Evolutionary conservation across 1,140 invertebrate species (phyloP).

Genomic region (Oreohelix idahoensis): DNA sequence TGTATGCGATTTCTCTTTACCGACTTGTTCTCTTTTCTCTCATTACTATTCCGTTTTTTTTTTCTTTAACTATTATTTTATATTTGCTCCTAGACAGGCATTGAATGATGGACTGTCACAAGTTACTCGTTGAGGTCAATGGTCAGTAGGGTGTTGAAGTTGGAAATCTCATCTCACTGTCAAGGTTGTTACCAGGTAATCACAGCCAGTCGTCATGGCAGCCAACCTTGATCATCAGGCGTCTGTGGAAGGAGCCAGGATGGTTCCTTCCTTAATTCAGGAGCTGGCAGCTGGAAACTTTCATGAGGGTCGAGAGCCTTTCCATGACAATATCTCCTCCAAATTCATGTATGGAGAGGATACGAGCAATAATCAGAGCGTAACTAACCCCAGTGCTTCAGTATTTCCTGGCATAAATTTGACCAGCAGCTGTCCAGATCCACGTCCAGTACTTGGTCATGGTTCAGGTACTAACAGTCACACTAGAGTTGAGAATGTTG

Average conservation of each 20-base stretch:
- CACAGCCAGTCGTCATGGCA: not conserved
- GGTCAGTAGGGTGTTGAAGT: too few relatives aligned
- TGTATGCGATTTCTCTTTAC: too few relatives aligned
- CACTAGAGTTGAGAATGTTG: not conserved
- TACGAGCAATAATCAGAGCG: not conserved
- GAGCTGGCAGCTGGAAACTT: slow-evolving; percentile 19
- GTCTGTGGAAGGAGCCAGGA: not conserved
- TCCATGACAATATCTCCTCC: slow-evolving; percentile 25
- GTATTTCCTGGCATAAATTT: not conserved
- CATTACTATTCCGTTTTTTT: too few relatives aligned
- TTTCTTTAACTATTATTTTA: too few relatives aligned
- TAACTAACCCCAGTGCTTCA: not conserved
- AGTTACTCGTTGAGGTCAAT: too few relatives aligned
- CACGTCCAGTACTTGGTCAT: not conserved
- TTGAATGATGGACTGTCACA: too few relatives aligned
- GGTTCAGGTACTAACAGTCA: not conserved
- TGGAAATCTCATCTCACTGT: too few relatives aligned
- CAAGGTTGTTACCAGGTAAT: too few relatives aligned
- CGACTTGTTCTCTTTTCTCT: too few relatives aligned
- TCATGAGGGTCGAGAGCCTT: slow-evolving; percentile 9
- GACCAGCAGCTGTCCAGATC: not conserved
- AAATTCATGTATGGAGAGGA: slow-evolving; percentile 16
- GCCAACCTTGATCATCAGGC: slow-evolving; percentile 21
- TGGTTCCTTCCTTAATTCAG: slow-evolving; percentile 5
- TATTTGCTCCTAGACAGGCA: too few relatives aligned